phyloP scores from a whole-genome alignment of 2,797 vertebrate genomes.

The Chelmon rostratus region DNA sequence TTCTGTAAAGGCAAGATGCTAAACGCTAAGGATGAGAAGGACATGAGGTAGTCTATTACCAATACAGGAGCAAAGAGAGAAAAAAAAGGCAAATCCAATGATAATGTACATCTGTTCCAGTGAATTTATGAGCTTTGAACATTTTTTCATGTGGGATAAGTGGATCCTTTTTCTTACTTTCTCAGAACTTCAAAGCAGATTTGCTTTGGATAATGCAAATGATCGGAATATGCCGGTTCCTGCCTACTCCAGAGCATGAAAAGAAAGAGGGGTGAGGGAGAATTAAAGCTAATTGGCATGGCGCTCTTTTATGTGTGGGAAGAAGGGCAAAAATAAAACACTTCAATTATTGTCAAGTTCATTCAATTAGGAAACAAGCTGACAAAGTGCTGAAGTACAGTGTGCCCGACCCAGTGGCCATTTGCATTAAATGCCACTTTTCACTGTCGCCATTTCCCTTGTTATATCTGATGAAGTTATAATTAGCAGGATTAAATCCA shows the following conservation, averaged over 20 bases:
- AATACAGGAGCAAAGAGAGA: constrained; percentile 91
- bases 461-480: constrained; percentile 68
- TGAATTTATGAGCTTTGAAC: constrained; percentile 99
- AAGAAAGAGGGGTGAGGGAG: constrained; percentile 81
- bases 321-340: constrained; percentile 86
- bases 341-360: constrained; percentile 84
- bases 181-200: constrained; percentile 99
- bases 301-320: constrained; percentile 93
- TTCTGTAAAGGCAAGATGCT: constrained; percentile 93
- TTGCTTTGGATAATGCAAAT: constrained; percentile 98
- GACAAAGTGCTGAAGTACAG: constrained; percentile 77
- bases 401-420: constrained; percentile 44
- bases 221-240: constrained; percentile 88
- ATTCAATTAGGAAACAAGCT: constrained; percentile 80
- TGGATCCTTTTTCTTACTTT: constrained; percentile 97
- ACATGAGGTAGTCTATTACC: constrained; percentile 93
- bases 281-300: constrained; percentile 96
- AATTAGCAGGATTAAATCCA: constrained; percentile 70
- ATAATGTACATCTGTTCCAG: constrained; percentile 99
- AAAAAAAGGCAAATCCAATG: constrained; percentile 94
- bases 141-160: constrained; percentile 97
- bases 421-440: constrained; percentile 67
- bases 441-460: constrained; percentile 56
- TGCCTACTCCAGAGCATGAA: constrained; percentile 90
- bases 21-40: constrained; percentile 90